Base-by-base conservation (phyloP, 1,140 invertebrate genomes). In the Brachionus calyciflorus region DNA sequence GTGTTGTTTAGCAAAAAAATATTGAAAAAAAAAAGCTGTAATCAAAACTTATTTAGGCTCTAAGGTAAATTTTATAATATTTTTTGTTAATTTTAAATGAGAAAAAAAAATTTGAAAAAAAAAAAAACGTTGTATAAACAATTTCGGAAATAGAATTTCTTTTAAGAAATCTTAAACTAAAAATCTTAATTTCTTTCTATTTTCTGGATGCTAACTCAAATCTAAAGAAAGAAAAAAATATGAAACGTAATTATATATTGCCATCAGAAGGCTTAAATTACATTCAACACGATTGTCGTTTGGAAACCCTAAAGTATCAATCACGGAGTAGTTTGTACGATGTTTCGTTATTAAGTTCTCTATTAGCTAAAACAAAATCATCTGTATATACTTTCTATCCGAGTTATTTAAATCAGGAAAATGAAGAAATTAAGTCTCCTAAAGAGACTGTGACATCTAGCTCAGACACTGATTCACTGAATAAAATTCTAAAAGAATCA, bases 191-290 rank as follows among this genome's bases (percentile, higher is more conserved):
- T n/a, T n/a, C n/a, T n/a, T n/a, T n/a, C n/a, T n/a, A n/a, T n/a
- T n/a, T n/a, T n/a, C n/a, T n/a, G n/a, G n/a, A n/a, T n/a, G n/a
- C n/a, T n/a, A n/a, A n/a, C n/a, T n/a, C n/a, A 24, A 33, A 14
- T 28, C 12, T 48, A 28, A 44, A 37, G 9, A 49, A 51, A n/a
- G 0, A 28, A 73, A 51, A 51, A 51, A 70, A n/a, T 41, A 73
- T 73, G 46, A 73, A 53, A 49, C 69, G 51, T 41, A 41, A 49
- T 37, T 73, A 40, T 73, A 73, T 73, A 55, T 24, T 73, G 24
- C 69, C 69, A 51, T 73, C 69, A 10, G 69, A 73, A 73, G 46
- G 46, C 7, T 55, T 51, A 21, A 49, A 73, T 30, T 73, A 55
- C n/a, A 24, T 33, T n/a, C 69, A 73, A 14, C 69, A 73, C 24